Evolutionary conservation across 2,113 vertebrate genomes (phyloP).

Genomic region (Opisthocomus hoazin): DNA sequence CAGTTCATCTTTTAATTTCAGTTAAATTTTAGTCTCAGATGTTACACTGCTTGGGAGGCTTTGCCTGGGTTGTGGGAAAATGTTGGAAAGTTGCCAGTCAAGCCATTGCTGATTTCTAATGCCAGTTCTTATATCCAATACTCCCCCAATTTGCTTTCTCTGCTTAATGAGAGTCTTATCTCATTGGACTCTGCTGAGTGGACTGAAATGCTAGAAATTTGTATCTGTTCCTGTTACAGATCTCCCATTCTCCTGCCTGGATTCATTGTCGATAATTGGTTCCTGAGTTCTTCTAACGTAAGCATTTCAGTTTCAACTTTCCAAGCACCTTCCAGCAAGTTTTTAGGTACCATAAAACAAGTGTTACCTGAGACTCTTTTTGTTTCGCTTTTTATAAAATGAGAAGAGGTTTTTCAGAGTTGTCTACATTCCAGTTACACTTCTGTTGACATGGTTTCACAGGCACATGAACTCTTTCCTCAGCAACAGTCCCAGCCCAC

Average conservation of each 20-base stretch:
- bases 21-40: background rate
- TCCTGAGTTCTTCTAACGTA: background rate
- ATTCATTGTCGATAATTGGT: background rate
- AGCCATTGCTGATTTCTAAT: background rate
- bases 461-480: background rate
- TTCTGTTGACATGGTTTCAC: background rate
- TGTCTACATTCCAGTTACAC: background rate
- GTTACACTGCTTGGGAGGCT: background rate
- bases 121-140: background rate
- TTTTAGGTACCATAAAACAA: background rate
- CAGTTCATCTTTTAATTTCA: background rate
- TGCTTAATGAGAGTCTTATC: slow-evolving; percentile 7
- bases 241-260: background rate
- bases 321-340: background rate
- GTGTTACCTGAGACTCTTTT: background rate
- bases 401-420: background rate
- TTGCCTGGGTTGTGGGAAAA: background rate
- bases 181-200: background rate
- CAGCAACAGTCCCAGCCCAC: background rate
- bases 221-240: background rate
- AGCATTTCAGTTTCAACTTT: background rate
- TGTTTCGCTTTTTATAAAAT: background rate
- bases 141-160: background rate
- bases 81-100: background rate
- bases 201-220: slow-evolving; percentile 10